Evolutionary conservation across 2,888 invertebrate genomes (phyloP), one percentile per base, ranked within the genome.

Genomic region (Epiblema foenella): DNA sequence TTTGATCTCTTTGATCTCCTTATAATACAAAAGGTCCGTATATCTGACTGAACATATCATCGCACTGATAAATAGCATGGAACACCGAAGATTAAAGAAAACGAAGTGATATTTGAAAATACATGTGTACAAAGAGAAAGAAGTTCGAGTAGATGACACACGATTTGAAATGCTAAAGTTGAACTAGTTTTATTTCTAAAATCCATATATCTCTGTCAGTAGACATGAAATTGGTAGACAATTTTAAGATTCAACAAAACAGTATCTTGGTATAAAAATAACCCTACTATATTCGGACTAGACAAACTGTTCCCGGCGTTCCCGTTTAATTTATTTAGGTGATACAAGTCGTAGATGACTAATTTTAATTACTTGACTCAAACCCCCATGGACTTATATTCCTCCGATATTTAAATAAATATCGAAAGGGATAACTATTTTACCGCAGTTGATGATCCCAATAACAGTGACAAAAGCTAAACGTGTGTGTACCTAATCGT

Each of bases 351-450:
- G 15, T 5, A 51, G 24, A 58, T 18, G 17, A 42, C 17, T 10
- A 49, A 65, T 60, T 65, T 65, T 37, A 54, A 66, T 66, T 51
- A 52, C 63, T 59, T 20, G 46, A 70, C 65, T 58, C 17, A 20
- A 51, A 12, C 29, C 20, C 37, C 20, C 10, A 5, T 18, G 24
- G 39, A 59, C n/a, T n/a, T n/a, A n/a, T n/a, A n/a, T n/a, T n/a
- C n/a, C n/a, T n/a, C n/a, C n/a, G n/a, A n/a, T n/a, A n/a, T n/a
- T 24, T 24, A 24, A 24, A 33, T 33, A 33, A 33, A 33, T 33
- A 33, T 33, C 7, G 33, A 8, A 8, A 33, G 5, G 33, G 33
- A 15, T 17, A 10, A 46, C 46, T 33, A 33, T 33, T 33, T 5
- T 8, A 5, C 1, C 33, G 0, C 5, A 33, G 5, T 60, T 46